Evolutionary conservation across 2,113 vertebrate species (phyloP).

Genomic region (Laticauda colubrina): DNA sequence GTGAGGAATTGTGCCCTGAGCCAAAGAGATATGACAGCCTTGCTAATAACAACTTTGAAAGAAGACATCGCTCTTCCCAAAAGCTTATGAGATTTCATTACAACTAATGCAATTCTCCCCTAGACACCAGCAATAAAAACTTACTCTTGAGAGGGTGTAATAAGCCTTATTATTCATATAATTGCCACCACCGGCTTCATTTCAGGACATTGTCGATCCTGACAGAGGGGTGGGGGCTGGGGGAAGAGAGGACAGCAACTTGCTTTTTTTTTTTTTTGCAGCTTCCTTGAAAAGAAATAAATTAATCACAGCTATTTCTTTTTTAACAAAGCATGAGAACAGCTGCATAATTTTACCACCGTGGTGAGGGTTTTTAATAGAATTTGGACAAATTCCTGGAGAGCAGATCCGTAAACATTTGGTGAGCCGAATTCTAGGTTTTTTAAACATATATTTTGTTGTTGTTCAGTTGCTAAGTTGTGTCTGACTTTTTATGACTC

Average conservation of each 20-base stretch:
- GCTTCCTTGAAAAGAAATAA: neutral
- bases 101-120: constrained; percentile 25
- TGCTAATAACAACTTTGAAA: constrained; percentile 12
- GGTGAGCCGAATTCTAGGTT: neutral
- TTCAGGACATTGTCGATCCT: constrained; percentile 1
- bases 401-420: too few relatives aligned
- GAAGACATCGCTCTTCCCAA: constrained; percentile 14
- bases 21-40: constrained; percentile 10
- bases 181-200: constrained; percentile 9
- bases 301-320: neutral
- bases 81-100: constrained; percentile 31
- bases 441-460: too few relatives aligned
- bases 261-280: constrained; percentile 1
- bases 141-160: constrained; percentile 5
- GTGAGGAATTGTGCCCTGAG: neutral
- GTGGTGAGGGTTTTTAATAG: neutral
- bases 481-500: too few relatives aligned
- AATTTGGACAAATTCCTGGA: neutral
- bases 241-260: neutral
- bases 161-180: neutral
- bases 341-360: neutral
- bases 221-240: neutral
- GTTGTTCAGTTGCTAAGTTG: too few relatives aligned
- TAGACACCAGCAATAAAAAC: constrained; percentile 18
- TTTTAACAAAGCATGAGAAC: neutral